Percentiles rank a stretch among this genome's conserved stretches.
Conservation (phyloP, 1,140 invertebrate genomes). For the Sinella curviseta region DNA sequence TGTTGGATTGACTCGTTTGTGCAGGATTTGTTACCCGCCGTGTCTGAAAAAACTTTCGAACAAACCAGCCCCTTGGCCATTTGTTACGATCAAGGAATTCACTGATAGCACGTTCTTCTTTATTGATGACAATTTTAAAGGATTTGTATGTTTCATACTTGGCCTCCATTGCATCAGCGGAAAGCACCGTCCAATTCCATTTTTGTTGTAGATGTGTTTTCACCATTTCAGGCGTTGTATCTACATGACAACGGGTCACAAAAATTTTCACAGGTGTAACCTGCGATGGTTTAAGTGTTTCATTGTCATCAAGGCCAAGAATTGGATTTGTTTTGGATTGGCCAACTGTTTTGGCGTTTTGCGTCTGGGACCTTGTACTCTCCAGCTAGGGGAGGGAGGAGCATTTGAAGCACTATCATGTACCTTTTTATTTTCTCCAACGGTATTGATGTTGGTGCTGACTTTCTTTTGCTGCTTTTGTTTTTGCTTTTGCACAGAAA, state of each 20-base stretch:
- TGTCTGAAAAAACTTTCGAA: neutral
- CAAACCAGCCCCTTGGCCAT: neutral
- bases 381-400: too few relatives aligned
- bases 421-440: too few relatives aligned
- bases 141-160: neutral
- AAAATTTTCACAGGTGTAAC: neutral
- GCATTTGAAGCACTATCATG: too few relatives aligned
- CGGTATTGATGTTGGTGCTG: too few relatives aligned
- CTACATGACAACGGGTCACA: neutral
- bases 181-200: neutral
- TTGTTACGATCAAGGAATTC: neutral
- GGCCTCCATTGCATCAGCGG: neutral
- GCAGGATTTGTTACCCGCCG: neutral
- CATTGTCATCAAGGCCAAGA: neutral
- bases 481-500: too few relatives aligned
- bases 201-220: neutral
- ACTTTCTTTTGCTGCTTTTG: too few relatives aligned
- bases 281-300: neutral
- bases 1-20: neutral
- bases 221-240: neutral
- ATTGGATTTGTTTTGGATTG: too few relatives aligned
- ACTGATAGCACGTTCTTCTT: neutral
- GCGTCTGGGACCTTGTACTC: too few relatives aligned
- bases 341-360: too few relatives aligned
- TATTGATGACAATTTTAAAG: neutral